A percentile compares a stretch with the other conserved stretches of the same genome.
These are phyloP conservation scores for Podarcis cretensis DNA, from an alignment of 2,113 vertebrate species.

Conservation along the genomic window DNA sequence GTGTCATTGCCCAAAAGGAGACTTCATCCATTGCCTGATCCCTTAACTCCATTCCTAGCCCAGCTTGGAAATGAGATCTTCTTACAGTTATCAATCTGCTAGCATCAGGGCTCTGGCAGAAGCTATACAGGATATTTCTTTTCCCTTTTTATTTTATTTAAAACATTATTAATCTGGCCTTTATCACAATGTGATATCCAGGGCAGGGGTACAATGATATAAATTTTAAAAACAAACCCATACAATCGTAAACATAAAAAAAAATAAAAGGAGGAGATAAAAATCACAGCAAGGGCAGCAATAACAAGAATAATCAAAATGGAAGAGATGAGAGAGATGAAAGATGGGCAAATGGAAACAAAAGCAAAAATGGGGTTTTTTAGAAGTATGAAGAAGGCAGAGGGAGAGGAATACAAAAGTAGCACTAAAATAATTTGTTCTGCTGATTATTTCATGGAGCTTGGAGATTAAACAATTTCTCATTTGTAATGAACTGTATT, in stretches of 20 bases:
- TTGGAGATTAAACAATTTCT: constrained; percentile 70
- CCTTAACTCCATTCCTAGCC: not conserved
- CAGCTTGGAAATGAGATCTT: not conserved
- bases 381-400: not conserved
- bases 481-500: constrained; percentile 60
- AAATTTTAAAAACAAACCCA: too few relatives aligned
- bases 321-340: not conserved
- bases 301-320: too few relatives aligned
- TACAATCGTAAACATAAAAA: too few relatives aligned
- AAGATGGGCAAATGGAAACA: not conserved
- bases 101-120: not conserved
- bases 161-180: too few relatives aligned
- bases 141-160: too few relatives aligned
- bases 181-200: too few relatives aligned
- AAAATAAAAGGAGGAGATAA: too few relatives aligned
- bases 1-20: not conserved
- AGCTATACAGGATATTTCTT: not conserved
- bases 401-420: not conserved
- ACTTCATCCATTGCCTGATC: not conserved
- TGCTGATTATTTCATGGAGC: constrained; percentile 41
- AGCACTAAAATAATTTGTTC: constrained; percentile 35
- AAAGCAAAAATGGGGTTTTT: not conserved
- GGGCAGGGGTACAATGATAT: too few relatives aligned
- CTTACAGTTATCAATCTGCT: not conserved
- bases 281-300: too few relatives aligned